Base-by-base conservation (phyloP, 2,797 vertebrate species). In the Sebastolobus alascanus region DNA sequence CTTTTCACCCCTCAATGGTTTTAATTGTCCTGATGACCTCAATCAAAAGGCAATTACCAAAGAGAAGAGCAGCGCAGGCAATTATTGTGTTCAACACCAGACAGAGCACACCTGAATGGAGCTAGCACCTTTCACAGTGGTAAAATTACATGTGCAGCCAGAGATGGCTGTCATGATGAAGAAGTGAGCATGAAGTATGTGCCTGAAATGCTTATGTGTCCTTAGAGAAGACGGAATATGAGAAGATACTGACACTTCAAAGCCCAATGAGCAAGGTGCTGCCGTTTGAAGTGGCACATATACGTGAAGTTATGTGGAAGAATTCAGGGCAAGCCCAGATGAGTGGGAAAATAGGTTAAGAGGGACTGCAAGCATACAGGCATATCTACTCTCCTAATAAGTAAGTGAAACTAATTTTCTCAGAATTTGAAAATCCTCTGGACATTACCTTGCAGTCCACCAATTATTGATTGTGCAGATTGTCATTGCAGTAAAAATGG, bases 21-120 rank as follows among this genome's bases (percentile, higher is more conserved):
- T 96, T 97, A 97, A 98, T 97, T 98, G 96, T 96, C 96, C 95
- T 92, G 95, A 97, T 98, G 97, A 99, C 97, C 98, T 97, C 97
- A 98, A 98, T 99, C 98, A 98, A 97, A 97, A 97, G 96, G 94
- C 96, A 99, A 98, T 99, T 98, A 98, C 97, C 94, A 93, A 94
- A 94, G 93, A 73, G 84, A 95, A 95, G 94, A 94, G 95, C 92
- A 83, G 93, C 92, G 74, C 80, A 96, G 94, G 95, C 96, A 97
- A 97, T 98, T 97, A 98, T 96, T 95, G 94, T 95, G 95, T 96
- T 96, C 95, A 94, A 94, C 87, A 78, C 79, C 86, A 96, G 94
- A 96, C 77, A 94, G 95, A 96, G 93, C 93, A 95, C 96, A 97
- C 96, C 96, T 97, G 96, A 97, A 95, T 86, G 95, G 95, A 96